These are phyloP conservation scores for Malacoctenus gilli DNA, from an alignment of 2,797 vertebrate species.

Conservation along the genomic window DNA sequence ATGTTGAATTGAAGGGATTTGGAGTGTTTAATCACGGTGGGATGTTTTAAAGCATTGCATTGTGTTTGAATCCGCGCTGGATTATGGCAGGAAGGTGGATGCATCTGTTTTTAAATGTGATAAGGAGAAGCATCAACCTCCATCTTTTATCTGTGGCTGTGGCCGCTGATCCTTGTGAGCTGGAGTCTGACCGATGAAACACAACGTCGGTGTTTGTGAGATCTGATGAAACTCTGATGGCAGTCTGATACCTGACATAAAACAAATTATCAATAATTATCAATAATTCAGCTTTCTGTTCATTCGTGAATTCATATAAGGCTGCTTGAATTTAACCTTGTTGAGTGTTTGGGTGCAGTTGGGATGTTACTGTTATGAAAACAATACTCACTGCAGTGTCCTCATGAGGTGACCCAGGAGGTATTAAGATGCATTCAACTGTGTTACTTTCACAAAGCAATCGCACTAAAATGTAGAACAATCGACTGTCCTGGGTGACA, in stretches of 20 bases:
- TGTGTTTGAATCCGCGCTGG: slow-evolving; percentile 41
- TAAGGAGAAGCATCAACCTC: slow-evolving; percentile 38
- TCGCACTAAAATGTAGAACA: too few relatives aligned
- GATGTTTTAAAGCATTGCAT: slow-evolving; percentile 30
- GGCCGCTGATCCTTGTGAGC: slow-evolving; percentile 38
- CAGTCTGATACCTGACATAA: too few relatives aligned
- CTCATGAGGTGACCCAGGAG: too few relatives aligned
- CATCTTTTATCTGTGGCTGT: slow-evolving; percentile 23
- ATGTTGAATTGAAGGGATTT: slow-evolving; percentile 40
- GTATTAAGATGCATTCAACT: too few relatives aligned
- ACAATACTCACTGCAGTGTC: too few relatives aligned
- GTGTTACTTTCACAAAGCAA: too few relatives aligned
- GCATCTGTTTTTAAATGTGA: slow-evolving; percentile 25
- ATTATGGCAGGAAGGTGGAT: slow-evolving; percentile 26
- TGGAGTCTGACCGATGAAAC: neutral
- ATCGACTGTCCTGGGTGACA: too few relatives aligned
- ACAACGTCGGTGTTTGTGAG: neutral
- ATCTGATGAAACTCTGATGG: neutral
- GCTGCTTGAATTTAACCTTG: too few relatives aligned
- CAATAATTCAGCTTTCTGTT: too few relatives aligned
- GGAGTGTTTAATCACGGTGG: slow-evolving; percentile 32
- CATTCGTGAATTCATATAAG: too few relatives aligned
- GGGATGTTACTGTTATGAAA: too few relatives aligned
- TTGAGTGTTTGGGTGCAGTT: too few relatives aligned
- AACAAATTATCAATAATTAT: neutral